Percentiles rank a stretch among this genome's conserved stretches.
Conservation (phyloP, 2,888 invertebrate genomes). For the Pseudoips prasinana region DNA sequence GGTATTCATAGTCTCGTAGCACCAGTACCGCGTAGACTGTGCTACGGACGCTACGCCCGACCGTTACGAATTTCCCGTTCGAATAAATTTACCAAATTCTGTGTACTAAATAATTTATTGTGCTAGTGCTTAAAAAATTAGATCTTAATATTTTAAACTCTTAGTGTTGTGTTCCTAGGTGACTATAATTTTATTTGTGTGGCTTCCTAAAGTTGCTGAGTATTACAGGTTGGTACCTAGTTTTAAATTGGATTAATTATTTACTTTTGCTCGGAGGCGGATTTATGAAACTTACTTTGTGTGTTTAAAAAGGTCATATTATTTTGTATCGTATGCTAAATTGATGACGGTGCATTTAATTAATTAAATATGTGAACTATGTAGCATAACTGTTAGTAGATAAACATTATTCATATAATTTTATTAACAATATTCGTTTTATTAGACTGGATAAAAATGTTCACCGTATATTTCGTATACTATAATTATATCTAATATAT, state of each 20-base stretch:
- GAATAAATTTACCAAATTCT: constrained; percentile 21
- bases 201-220: constrained; percentile 36
- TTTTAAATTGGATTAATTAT: constrained; percentile 40
- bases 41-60: constrained; percentile 47
- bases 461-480: too few relatives aligned
- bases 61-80: constrained; percentile 44
- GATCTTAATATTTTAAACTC: constrained; percentile 13
- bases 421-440: too few relatives aligned
- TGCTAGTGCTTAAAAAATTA: constrained; percentile 20
- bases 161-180: constrained; percentile 39
- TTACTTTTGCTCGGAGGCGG: constrained; percentile 17
- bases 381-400: too few relatives aligned
- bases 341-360: too few relatives aligned
- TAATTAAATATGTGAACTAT: too few relatives aligned
- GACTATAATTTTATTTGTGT: constrained; percentile 32
- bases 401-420: too few relatives aligned
- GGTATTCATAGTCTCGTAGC: constrained; percentile 37
- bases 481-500: too few relatives aligned
- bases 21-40: constrained; percentile 55
- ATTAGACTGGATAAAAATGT: too few relatives aligned
- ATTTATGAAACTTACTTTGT: constrained; percentile 12
- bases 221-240: constrained; percentile 33
- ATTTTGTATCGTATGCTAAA: too few relatives aligned
- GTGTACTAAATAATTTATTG: constrained; percentile 21
- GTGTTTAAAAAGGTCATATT: too few relatives aligned